These are phyloP conservation scores for Serripes groenlandicus DNA, from an alignment of 2,888 invertebrate genomes.

Conservation along the genomic window DNA sequence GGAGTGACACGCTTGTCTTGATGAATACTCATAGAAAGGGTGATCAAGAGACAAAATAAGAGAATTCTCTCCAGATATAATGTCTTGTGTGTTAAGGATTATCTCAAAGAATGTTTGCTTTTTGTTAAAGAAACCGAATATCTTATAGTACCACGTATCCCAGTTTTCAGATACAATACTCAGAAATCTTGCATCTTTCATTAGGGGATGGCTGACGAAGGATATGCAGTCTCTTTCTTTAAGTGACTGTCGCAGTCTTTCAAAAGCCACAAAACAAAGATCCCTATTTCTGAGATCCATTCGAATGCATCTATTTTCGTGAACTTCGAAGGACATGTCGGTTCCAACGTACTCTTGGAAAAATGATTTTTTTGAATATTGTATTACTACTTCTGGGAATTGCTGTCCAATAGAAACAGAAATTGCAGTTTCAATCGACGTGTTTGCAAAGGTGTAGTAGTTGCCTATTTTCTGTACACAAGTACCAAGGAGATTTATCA, in stretches of 20 bases:
- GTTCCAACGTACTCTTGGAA: conserved; percentile 3
- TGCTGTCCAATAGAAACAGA: neutral
- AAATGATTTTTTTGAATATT: neutral
- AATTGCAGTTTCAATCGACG: conserved; percentile 9
- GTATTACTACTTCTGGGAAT: neutral
- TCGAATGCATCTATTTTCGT: neutral
- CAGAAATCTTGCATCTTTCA: neutral
- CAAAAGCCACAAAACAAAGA: neutral
- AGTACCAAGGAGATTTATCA: neutral
- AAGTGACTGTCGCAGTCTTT: neutral
- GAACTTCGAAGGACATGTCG: neutral
- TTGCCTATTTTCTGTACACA: neutral
- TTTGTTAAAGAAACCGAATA: neutral
- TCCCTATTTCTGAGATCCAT: neutral
- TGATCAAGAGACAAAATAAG: neutral
- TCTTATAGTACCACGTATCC: neutral
- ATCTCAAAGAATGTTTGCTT: neutral
- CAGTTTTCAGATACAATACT: neutral
- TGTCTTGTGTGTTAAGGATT: neutral
- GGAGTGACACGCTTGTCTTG: neutral
- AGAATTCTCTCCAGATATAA: neutral
- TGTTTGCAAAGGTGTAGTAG: neutral
- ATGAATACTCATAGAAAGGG: neutral
- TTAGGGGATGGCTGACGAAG: conserved; percentile 7
- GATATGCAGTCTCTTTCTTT: neutral